Base-by-base conservation (phyloP, 2,888 invertebrate genomes). In the Abrostola triplasia region DNA sequence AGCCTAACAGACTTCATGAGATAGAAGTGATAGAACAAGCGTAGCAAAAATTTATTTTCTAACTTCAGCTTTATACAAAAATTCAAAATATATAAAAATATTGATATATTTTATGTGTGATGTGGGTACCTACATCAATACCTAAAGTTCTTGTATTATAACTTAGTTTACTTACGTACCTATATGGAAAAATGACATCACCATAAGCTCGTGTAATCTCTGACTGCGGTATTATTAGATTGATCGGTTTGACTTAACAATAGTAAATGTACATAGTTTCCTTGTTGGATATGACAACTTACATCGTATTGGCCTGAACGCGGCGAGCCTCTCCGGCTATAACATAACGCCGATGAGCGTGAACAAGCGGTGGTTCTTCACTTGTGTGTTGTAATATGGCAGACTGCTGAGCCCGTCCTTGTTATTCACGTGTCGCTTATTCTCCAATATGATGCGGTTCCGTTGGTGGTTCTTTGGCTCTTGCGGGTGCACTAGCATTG, bases 401-500 rank as follows among this genome's bases (percentile, higher is more conserved):
- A 84, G 64, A 1, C 86, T 67, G 77, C 63, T 67, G 67, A 89
- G 73, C 0, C 93, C 93, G 67, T 91, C 93, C 2, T 58, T 63
- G 35, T 64, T 59, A 37, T 57, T 24, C 24, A 1, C 63, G 37
- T 36, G 61, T 7, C 24, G 63, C 6, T 48, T 53, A 79, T 85
- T 89, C 53, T 86, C 86, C 0, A 63, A 62, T 80, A 93, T 67
- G 12, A 92, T 68, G 44, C 70, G 76, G 56, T 12, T 54, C 4
- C 93, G 88, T 12, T 71, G 74, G 0, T 38, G 50, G 80, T 93
- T 93, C 57, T 67, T 82, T 5, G 69, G 63, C 76, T 86, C 90
- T 48, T 84, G 92, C 11, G 54, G 69, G 84, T 95, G 95, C n/a
- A 52, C 42, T 69, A 93, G 72, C 94, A 94, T 95, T 1, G 88